A percentile compares a stretch with the other conserved stretches of the same genome.
phyloP scores from a whole-genome alignment of 2,797 vertebrate genomes.

The Zonotrichia albicollis region DNA sequence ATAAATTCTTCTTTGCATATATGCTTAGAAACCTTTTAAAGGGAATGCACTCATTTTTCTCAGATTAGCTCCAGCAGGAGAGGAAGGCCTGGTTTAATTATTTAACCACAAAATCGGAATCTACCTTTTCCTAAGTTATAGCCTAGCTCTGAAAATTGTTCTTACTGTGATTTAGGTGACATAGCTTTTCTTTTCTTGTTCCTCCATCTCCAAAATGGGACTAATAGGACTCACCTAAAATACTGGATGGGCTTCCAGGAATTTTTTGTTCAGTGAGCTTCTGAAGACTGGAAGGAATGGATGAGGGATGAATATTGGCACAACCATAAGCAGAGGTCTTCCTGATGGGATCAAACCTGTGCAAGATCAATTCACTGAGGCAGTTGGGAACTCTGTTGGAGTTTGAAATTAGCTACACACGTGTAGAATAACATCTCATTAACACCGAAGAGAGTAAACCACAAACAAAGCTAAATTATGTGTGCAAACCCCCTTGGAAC shows the following conservation, averaged over 20 bases:
- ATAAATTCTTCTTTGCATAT: constrained; percentile 42
- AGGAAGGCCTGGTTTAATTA: constrained; percentile 38
- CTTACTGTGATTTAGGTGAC: background rate
- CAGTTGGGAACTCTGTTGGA: background rate
- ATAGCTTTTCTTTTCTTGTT: background rate
- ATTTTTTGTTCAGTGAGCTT: background rate
- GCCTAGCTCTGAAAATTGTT: background rate
- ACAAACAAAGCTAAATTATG: background rate
- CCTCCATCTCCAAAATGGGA: background rate
- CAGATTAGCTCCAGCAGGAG: constrained; percentile 12
- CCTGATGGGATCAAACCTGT: background rate
- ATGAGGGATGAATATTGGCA: background rate
- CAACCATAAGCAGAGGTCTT: background rate
- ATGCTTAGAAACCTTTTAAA: constrained; percentile 44
- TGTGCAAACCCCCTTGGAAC: background rate
- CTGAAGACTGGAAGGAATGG: background rate
- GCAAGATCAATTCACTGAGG: background rate
- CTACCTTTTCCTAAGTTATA: background rate
- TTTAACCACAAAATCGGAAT: constrained; percentile 23
- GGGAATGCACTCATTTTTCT: constrained; percentile 29
- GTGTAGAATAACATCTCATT: background rate
- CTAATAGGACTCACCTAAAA: background rate
- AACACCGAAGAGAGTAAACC: background rate
- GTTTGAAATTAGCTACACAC: background rate
- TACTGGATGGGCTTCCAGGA: background rate